Percentiles rank a stretch among this genome's conserved stretches.
Conservation (phyloP, 2,888 invertebrate genomes). For the Bursaphelenchus okinawaensis region DNA sequence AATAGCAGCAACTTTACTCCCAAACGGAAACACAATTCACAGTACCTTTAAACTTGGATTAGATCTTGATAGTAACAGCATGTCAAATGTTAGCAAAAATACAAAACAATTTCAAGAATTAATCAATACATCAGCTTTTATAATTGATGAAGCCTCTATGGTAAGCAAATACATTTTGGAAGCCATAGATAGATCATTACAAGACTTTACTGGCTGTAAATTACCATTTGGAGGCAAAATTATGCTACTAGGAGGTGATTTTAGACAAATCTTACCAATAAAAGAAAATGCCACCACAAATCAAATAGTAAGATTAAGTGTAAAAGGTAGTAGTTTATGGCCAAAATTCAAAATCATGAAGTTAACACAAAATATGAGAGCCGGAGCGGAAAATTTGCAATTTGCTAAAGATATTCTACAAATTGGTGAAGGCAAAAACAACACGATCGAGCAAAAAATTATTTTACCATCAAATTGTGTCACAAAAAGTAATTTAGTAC, state of each 20-base stretch:
- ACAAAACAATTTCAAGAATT: conserved; percentile 8
- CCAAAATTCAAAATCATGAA: conserved; percentile 15
- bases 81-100: background rate
- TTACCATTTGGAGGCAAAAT: conserved; percentile 24
- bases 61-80: conserved; percentile 7
- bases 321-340: conserved; percentile 4
- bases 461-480: too few relatives aligned
- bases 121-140: conserved; percentile 11
- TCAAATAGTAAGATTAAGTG: conserved; percentile 4
- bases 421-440: conserved; percentile 16
- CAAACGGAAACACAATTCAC: conserved; percentile 59
- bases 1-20: conserved; percentile 60
- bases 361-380: conserved; percentile 17
- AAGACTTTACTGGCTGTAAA: conserved; percentile 18
- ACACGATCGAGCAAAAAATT: background rate
- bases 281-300: background rate
- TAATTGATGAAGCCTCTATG: conserved; percentile 28
- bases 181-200: conserved; percentile 15
- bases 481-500: too few relatives aligned
- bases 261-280: conserved; percentile 30
- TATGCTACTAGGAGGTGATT: conserved; percentile 31
- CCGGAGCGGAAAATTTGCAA: conserved; percentile 12
- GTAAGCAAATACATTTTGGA: conserved; percentile 18
- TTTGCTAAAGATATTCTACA: conserved; percentile 15
- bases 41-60: conserved; percentile 43